Evolutionary conservation across 2,797 vertebrate genomes (phyloP).

Genomic region (Prunella strophiata): DNA sequence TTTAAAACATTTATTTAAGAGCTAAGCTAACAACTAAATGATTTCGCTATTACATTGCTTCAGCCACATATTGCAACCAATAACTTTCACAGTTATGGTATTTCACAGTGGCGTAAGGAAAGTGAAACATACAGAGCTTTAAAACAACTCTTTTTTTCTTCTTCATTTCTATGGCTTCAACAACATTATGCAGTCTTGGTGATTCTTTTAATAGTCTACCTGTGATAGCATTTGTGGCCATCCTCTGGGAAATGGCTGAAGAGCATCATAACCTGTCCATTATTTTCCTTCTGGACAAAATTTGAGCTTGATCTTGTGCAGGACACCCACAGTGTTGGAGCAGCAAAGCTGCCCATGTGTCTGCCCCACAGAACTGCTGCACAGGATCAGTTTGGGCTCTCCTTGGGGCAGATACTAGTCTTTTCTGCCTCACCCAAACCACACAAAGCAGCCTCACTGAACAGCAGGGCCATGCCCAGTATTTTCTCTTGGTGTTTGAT

Average conservation of each 20-base stretch:
- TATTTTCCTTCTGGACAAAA: not conserved
- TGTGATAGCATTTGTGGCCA: not conserved
- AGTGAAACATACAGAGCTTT: not conserved
- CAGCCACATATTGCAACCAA: not conserved
- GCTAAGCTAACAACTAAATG: not conserved
- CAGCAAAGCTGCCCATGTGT: rapidly evolving
- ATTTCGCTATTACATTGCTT: not conserved
- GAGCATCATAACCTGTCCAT: not conserved
- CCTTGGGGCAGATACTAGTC: not conserved
- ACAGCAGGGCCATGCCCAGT: not conserved
- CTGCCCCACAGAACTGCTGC: not conserved
- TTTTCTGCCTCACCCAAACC: not conserved
- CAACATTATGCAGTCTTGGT: not conserved
- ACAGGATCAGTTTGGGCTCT: not conserved
- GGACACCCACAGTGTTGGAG: rapidly evolving
- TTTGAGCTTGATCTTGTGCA: not conserved
- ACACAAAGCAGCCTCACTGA: not conserved
- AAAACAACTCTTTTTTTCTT: not conserved
- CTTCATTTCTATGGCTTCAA: not conserved
- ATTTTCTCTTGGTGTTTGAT: not conserved
- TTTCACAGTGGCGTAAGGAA: not conserved
- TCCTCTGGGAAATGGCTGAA: not conserved
- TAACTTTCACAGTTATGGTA: not conserved
- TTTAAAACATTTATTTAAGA: conserved; percentile 4
- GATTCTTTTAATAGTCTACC: not conserved